Percentiles rank a stretch among this genome's conserved stretches.
These are phyloP conservation scores for Cephus spinipes DNA, from an alignment of 2,888 invertebrate species.

Conservation along the genomic window DNA sequence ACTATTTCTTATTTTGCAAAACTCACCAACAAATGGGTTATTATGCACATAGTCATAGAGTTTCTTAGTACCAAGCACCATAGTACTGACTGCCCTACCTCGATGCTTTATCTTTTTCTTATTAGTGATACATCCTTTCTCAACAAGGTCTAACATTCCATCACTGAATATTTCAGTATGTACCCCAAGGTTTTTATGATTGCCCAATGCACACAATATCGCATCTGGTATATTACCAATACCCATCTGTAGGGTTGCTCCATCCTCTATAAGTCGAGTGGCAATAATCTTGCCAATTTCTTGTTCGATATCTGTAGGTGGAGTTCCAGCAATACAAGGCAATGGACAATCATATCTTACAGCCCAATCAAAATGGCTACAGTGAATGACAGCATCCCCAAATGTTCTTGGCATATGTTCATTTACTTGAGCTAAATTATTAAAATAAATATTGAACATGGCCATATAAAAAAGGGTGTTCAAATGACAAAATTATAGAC, in stretches of 20 bases:
- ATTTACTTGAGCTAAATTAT: slow-evolving; percentile 69
- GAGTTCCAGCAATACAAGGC: slow-evolving; percentile 64
- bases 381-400: slow-evolving; percentile 73
- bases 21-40: slow-evolving; percentile 72
- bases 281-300: slow-evolving; percentile 74
- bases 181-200: slow-evolving; percentile 74
- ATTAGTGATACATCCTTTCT: slow-evolving; percentile 73
- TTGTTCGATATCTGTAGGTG: slow-evolving; percentile 67
- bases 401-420: slow-evolving; percentile 73
- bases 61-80: slow-evolving; percentile 71
- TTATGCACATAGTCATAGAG: slow-evolving; percentile 75
- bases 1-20: background rate
- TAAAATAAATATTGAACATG: background rate
- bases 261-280: slow-evolving; percentile 72
- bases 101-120: slow-evolving; percentile 70
- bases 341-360: slow-evolving; percentile 67
- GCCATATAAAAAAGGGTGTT: background rate
- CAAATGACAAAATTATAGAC: slow-evolving; percentile 21
- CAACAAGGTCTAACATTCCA: slow-evolving; percentile 72
- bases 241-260: slow-evolving; percentile 76
- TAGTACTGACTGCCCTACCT: slow-evolving; percentile 73
- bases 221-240: slow-evolving; percentile 76
- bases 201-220: slow-evolving; percentile 68
- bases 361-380: slow-evolving; percentile 73
- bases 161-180: slow-evolving; percentile 77